Evolutionary conservation across 1,140 invertebrate species (phyloP), one percentile per base, ranked within the genome.

Genomic region (Hestina assimilis): DNA sequence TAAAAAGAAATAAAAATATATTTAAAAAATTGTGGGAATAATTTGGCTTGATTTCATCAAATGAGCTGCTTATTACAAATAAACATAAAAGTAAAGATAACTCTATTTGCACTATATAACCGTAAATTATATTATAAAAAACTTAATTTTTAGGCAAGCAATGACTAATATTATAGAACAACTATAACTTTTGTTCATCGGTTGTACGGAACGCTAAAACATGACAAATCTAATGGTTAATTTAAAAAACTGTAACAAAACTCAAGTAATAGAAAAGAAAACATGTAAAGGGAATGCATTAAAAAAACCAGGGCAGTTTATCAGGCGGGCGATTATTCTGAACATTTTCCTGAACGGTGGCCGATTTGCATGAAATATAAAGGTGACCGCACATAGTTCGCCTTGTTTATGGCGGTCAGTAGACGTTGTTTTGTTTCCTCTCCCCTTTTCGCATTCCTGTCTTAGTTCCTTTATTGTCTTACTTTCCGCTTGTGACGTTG

Each of bases 361-460:
- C 45, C 63, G 76, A 87, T 87, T 87, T 85, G 82, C 84, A 87
- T 87, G 82, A 87, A 83, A 87, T 85, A 87, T 87, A 87, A 87
- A 85, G 84, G 84, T 84, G 76, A 76, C 79, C 80, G 78, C 78
- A 72, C 78, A 87, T 82, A 87, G 81, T 87, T 83, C 55, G 52
- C 62, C 67, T 87, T 85, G 82, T 87, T 87, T 87, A 85, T 84
- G 61, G 76, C 84, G 84, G 84, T 85, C 79, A 83, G 69, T 63
- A 57, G 59, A 57, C 65, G 67, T 59, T 64, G 71, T 74, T 73
- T 71, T 68, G 70, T 76, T 70, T 68, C 33, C 55, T 62, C 69
- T 63, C 72, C 75, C 75, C 75, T 73, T n/a, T 75, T 73, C 60
- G 70, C 79, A 85, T 86, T 85, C 81, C 79, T 74, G 76, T 77